Evolutionary conservation across 1,140 invertebrate genomes (phyloP), one percentile per base, ranked within the genome.

Genomic region (Papilio helenus): DNA sequence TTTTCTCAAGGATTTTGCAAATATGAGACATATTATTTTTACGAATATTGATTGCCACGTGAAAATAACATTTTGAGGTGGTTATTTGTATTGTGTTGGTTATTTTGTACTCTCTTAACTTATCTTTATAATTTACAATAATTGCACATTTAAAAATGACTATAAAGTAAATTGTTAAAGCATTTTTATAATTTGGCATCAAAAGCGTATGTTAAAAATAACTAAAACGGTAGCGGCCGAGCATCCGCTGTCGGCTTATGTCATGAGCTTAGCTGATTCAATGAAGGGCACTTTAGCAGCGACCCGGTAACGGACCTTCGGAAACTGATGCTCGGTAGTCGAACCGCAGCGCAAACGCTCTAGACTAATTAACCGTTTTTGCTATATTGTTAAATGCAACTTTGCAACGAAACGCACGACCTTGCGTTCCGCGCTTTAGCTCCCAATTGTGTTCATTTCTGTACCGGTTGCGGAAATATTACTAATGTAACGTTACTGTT

Each of bases 361-460:
- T 76, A 18, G 51, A 58, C 49, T 76, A 76, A 76, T 76, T 76
- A 61, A 76, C 29, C 55, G 26, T 65, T 77, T 77, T 58, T 61
- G 51, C 55, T n/a, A 74, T 49, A 26, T 74, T 74, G 72, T 77
- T 77, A 44, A 77, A 77, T 77, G 76, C 55, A 61, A 55, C 76
- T 65, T 42, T 61, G 20, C 9, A 74, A 74, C 72, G 23, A 29
- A 58, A 44, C 29, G 49, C 26, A 51, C 18, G 39, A 20, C 42
- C 46, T 49, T 49, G 9, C 55, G 76, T 55, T 61, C 9, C 51
- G 55, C 26, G 26, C 5, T 65, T 65, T 44, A 49, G 14, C 39
- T 76, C 73, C 18, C 29, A 29, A 76, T 76, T 58, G 39, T 55
- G 49, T 76, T 68, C 14, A 3, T 68, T 68, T 68, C 14, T 68